Percentiles rank a stretch among this genome's conserved stretches.
phyloP scores from a whole-genome alignment of 2,113 vertebrate genomes.

The Speoplatyrhinus poulsoni region DNA sequence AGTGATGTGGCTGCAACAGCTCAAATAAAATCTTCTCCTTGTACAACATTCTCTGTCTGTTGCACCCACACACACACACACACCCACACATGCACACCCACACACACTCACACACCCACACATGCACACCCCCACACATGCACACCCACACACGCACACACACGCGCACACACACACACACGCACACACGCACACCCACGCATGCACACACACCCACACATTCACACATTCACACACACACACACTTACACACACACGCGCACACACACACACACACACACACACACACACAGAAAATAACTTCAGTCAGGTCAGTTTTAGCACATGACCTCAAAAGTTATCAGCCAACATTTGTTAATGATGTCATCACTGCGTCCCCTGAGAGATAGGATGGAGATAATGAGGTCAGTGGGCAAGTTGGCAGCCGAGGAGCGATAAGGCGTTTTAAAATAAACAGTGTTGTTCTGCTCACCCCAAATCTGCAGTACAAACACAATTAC shows the following conservation, averaged over 20 bases:
- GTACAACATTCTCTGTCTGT: neutral
- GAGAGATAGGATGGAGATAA: conserved; percentile 58
- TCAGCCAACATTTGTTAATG: conserved; percentile 71
- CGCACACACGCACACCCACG: neutral
- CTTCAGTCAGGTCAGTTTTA: conserved; percentile 39
- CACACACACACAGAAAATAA: neutral
- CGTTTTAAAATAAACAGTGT: conserved; percentile 80
- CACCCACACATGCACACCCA: neutral
- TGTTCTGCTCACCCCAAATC: conserved; percentile 69
- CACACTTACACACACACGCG: conserved; percentile 8
- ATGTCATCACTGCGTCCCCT: conserved; percentile 75
- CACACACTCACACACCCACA: neutral
- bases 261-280: neutral
- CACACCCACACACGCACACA: conserved; percentile 19
- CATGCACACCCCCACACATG: neutral
- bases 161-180: neutral
- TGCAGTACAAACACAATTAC: conserved; percentile 58
- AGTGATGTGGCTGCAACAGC: neutral
- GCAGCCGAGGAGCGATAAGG: conserved; percentile 76
- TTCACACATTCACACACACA: neutral
- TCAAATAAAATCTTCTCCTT: neutral
- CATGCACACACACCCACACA: neutral
- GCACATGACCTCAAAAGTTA: conserved; percentile 67
- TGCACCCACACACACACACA: neutral
- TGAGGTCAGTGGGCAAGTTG: conserved; percentile 77